Conservation (phyloP, 2,113 vertebrate genomes). For the Gnathonemus echidnorhynchus region DNA sequence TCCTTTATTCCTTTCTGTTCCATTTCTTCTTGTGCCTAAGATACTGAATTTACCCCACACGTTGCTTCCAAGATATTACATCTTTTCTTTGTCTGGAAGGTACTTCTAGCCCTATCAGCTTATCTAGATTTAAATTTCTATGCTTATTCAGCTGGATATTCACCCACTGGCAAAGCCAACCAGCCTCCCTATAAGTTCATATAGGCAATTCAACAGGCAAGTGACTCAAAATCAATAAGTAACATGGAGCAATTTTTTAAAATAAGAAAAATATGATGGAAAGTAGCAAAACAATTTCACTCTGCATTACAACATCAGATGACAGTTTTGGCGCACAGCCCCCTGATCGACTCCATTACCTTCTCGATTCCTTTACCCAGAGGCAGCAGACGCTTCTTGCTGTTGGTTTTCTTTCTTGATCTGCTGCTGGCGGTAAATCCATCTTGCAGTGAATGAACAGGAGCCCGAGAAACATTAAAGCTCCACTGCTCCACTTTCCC, state of each 20-base stretch:
- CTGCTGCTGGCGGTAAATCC: neutral
- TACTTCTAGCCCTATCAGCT: neutral
- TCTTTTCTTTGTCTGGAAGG: neutral
- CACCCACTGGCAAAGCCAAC: neutral
- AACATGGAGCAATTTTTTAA: neutral
- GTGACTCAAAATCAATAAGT: neutral
- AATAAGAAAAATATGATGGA: neutral
- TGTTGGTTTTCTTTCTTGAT: neutral
- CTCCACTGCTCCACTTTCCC: neutral
- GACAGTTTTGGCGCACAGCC: neutral
- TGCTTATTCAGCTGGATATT: neutral
- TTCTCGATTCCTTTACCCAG: neutral
- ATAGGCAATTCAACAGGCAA: neutral
- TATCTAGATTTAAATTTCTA: neutral
- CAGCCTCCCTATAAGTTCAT: neutral
- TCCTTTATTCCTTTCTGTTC: neutral
- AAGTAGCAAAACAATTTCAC: neutral
- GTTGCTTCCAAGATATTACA: neutral
- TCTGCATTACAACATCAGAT: neutral
- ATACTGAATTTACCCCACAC: neutral
- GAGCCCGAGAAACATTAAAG: neutral
- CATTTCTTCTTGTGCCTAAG: neutral
- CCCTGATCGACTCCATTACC: neutral
- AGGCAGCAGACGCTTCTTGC: neutral
- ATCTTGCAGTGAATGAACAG: neutral